These are phyloP conservation scores for Drosophila peninsularis DNA, from an alignment of 2,888 invertebrate species.

Conservation along the genomic window DNA sequence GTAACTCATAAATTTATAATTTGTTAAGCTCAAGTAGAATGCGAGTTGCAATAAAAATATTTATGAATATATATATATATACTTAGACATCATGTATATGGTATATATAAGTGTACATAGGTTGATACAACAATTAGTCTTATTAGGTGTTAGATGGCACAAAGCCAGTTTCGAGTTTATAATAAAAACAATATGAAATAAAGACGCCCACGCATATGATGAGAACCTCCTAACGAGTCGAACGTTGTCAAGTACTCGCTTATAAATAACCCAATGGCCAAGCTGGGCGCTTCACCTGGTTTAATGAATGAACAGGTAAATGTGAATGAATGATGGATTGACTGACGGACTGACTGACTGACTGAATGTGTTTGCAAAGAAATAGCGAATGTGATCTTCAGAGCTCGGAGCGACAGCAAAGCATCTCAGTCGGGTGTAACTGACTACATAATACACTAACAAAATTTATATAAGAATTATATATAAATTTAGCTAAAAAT, in stretches of 20 bases:
- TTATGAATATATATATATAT: background rate
- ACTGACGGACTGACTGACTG: conserved; percentile 29
- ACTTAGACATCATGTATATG: background rate
- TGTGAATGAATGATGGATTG: conserved; percentile 35
- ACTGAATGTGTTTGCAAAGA: background rate
- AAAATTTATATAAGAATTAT: too few relatives aligned
- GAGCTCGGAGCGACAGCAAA: conserved; percentile 18
- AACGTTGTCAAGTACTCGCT: conserved; percentile 67
- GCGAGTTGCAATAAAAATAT: background rate
- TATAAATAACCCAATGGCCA: conserved; percentile 68
- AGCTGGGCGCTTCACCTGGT: conserved; percentile 38
- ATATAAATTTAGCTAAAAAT: too few relatives aligned
- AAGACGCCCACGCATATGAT: conserved; percentile 52
- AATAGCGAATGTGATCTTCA: conserved; percentile 59
- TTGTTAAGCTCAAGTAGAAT: background rate
- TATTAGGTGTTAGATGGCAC: conserved; percentile 8
- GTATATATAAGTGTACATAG: background rate
- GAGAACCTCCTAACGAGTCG: conserved; percentile 32
- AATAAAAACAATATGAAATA: conserved; percentile 32
- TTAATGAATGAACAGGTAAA: conserved; percentile 44
- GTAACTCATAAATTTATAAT: conserved; percentile 1
- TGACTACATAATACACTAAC: background rate
- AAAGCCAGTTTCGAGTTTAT: conserved; percentile 17
- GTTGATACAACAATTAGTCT: conserved; percentile 7
- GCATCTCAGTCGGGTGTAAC: background rate